Base-by-base conservation (phyloP, 1,140 invertebrate genomes). In the Gonioctena quinquepunctata region DNA sequence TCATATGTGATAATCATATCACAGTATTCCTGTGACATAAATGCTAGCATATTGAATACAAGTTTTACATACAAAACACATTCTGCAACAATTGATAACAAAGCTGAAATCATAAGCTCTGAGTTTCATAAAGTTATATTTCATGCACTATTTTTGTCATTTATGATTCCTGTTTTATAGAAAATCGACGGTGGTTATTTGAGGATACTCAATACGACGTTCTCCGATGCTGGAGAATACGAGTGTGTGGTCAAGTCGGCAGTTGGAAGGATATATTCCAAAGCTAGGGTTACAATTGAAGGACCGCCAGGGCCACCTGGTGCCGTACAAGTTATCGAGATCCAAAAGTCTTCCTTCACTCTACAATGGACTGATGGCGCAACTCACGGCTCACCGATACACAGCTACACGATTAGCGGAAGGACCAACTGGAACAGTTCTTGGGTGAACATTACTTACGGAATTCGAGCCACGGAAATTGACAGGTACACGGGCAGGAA, bases 291-390 rank as follows among this genome's bases (percentile, higher is more conserved):
- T 7, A 87, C 90, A 11, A 89, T 97, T 5, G 89, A 93, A 80
- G 94, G 94, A 11, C 94, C 94, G 23, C 94, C 94, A 1, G 94
- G 94, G 16, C 90, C 93, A 3, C 92, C 93, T 6, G 89, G 93
- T 70, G 93, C 92, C 33, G 84, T 94, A 6, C 90, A 92, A 80
- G 91, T 94, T 2, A 84, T 91, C 8, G 90, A 90, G 71, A 89
- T 95, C 21, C 88, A 89, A 19, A 91, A 91, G 76, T 91, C 88
- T 21, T 92, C 91, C 4, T 93, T 92, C 0, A 90, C 88, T 1
- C 84, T 99, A 33, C 88, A 91, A 73, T 98, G 96, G 96, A 96
- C 93, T 0, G 94, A 97, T 83, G 95, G 95, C 21, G 90, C 93
- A 21, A 87, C 88, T 11, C 94, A 97, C 84, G 95, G 95, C 0